Conservation (phyloP, 2,113 vertebrate genomes). For the Naja naja region DNA sequence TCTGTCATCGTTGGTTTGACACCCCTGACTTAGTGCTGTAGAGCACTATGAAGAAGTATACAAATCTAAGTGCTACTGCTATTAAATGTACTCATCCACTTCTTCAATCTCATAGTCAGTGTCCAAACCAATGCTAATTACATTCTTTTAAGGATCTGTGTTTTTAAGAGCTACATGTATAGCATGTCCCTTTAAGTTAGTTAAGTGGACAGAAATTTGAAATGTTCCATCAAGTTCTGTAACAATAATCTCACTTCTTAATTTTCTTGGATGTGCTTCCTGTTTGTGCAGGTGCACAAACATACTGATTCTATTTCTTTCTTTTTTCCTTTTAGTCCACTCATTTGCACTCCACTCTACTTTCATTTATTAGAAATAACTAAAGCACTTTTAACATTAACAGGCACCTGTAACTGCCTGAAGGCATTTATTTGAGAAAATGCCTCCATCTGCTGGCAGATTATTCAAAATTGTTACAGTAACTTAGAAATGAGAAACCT, state of each 20-base stretch:
- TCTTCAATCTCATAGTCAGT: background rate
- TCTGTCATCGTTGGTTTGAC: no score
- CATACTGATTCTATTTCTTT: background rate
- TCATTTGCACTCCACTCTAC: background rate
- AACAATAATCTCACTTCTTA: background rate
- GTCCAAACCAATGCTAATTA: background rate
- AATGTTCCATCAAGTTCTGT: background rate
- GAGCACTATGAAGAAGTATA: background rate
- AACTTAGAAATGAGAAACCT: background rate
- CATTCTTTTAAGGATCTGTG: background rate
- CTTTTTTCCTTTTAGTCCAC: background rate
- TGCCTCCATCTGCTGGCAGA: conserved; percentile 61
- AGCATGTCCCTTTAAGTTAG: background rate
- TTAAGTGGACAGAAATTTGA: background rate
- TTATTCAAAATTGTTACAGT: background rate
- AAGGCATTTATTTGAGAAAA: conserved; percentile 52
- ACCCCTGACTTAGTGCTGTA: background rate
- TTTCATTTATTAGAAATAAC: background rate
- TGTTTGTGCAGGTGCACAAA: background rate
- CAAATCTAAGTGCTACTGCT: background rate
- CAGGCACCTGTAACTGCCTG: background rate
- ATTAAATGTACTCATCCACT: background rate
- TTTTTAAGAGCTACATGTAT: background rate
- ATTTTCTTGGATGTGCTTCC: background rate
- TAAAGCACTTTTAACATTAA: background rate